Percentiles rank a stretch among this genome's conserved stretches.
Conservation (phyloP, 1,140 invertebrate genomes). For the Drosophila teissieri region DNA sequence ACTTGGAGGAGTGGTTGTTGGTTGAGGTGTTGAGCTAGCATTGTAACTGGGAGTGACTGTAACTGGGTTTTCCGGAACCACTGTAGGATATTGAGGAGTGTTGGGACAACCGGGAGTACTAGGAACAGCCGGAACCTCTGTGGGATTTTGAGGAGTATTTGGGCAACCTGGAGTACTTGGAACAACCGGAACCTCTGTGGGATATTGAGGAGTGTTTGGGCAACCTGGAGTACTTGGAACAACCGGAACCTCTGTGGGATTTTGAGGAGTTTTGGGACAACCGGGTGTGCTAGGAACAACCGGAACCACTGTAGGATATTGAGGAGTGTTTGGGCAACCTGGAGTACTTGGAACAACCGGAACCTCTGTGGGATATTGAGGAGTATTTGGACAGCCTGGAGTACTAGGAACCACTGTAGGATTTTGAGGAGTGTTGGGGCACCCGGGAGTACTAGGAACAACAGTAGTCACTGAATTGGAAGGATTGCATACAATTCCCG, state of each 20-base stretch:
- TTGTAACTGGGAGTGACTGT: not conserved
- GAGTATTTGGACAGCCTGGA: slow-evolving; percentile 1
- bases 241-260: not conserved
- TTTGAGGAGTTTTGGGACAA: not conserved
- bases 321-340: slow-evolving; percentile 7
- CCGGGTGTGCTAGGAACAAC: not conserved
- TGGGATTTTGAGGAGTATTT: slow-evolving; percentile 8
- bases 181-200: not conserved
- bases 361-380: not conserved
- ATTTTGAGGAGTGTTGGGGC: not conserved
- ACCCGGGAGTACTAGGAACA: not conserved
- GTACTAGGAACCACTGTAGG: not conserved
- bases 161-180: slow-evolving; percentile 1
- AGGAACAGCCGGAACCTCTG: not conserved
- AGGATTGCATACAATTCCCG: not conserved
- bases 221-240: not conserved
- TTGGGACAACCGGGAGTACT: slow-evolving; percentile 4
- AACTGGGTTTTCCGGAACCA: not conserved
- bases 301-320: not conserved
- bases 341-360: not conserved
- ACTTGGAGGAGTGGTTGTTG: not conserved
- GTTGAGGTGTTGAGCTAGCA: not conserved
- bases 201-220: not conserved
- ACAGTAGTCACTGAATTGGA: not conserved
- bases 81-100: not conserved